A percentile compares a stretch with the other conserved stretches of the same genome.
These are phyloP conservation scores for Cyclina sinensis DNA, from an alignment of 1,140 invertebrate genomes.

Conservation along the genomic window DNA sequence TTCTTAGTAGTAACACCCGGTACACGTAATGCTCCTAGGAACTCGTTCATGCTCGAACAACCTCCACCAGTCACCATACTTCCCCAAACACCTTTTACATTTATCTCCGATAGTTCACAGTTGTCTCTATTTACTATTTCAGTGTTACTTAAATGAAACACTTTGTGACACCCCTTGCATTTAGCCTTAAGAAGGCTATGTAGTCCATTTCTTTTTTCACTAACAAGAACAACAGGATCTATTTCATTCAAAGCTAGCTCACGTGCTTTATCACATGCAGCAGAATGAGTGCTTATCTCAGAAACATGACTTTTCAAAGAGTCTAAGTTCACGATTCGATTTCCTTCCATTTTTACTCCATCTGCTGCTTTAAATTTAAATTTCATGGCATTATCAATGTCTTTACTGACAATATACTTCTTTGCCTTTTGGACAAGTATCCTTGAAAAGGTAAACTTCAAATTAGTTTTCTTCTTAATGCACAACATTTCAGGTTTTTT, in stretches of 20 bases:
- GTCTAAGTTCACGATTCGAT: not conserved
- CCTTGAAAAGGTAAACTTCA: not conserved
- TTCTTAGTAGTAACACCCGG: not conserved
- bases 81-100: constrained; percentile 45
- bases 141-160: not conserved
- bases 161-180: not conserved
- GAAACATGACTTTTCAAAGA: not conserved
- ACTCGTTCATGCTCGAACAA: not conserved
- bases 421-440: not conserved
- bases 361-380: not conserved
- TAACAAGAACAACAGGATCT: not conserved
- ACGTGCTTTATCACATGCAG: not conserved
- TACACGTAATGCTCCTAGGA: not conserved
- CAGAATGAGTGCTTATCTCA: not conserved
- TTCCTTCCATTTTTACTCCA: not conserved
- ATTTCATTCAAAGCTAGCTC: not conserved
- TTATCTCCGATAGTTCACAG: not conserved
- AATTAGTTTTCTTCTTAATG: too few relatives aligned
- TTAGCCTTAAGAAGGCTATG: not conserved
- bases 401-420: not conserved
- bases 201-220: constrained; percentile 12
- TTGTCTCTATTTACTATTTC: not conserved
- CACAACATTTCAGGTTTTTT: too few relatives aligned
- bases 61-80: constrained; percentile 35
- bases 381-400: not conserved